A percentile compares a stretch with the other conserved stretches of the same genome.
These are phyloP conservation scores for Eumeta japonica DNA, from an alignment of 1,140 invertebrate genomes.

Conservation along the genomic window DNA sequence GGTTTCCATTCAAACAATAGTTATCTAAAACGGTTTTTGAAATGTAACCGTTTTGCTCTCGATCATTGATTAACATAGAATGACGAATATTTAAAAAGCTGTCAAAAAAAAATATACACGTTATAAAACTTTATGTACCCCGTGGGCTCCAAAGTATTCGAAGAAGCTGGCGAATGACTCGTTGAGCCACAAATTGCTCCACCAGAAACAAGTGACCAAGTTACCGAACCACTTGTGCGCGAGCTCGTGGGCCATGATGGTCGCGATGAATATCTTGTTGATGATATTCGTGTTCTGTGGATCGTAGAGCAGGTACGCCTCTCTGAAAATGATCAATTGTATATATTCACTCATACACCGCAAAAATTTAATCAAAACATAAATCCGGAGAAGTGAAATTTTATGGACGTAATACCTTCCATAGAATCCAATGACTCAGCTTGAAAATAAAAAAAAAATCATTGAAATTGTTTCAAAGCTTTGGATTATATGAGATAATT, in stretches of 20 bases:
- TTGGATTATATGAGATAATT: no score
- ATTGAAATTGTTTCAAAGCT: no score
- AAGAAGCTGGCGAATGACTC: slow-evolving; percentile 70
- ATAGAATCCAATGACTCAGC: no score
- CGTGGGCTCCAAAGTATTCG: slow-evolving; percentile 62
- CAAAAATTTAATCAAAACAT: not conserved
- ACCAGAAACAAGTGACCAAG: slow-evolving; percentile 69
- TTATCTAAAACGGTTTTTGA: no score
- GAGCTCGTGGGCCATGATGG: slow-evolving; percentile 65
- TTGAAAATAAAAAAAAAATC: not conserved
- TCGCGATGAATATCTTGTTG: slow-evolving; percentile 54
- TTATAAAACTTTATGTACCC: slow-evolving; percentile 24
- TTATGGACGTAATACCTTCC: no score
- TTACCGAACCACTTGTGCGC: slow-evolving; percentile 71
- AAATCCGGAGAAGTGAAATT: not conserved
- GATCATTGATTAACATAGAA: no score
- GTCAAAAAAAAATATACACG: slow-evolving; percentile 5
- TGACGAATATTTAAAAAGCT: slow-evolving; percentile 1
- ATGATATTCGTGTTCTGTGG: slow-evolving; percentile 44
- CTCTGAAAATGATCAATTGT: no score
- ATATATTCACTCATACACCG: no score
- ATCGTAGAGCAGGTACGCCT: slow-evolving; percentile 61
- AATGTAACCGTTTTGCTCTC: no score
- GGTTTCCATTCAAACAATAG: no score
- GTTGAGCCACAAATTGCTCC: slow-evolving; percentile 70